These are phyloP conservation scores for Microcebus ravelobensis DNA, from an alignment of 2,113 vertebrate genomes.

Conservation along the genomic window DNA sequence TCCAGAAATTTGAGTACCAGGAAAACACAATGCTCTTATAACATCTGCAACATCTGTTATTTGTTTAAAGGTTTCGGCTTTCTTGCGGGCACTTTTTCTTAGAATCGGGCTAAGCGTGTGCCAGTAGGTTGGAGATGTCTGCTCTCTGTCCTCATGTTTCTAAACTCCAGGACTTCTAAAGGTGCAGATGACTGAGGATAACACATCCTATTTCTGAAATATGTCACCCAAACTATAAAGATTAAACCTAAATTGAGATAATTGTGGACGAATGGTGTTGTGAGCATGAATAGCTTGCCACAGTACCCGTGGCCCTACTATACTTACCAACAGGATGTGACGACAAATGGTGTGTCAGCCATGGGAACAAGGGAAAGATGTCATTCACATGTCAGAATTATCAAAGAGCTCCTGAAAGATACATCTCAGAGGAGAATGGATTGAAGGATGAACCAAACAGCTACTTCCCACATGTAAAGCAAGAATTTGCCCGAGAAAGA, in stretches of 20 bases:
- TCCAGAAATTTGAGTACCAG: conserved; percentile 55
- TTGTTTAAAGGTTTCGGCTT: conserved; percentile 53
- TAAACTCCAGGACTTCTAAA: conserved; percentile 45
- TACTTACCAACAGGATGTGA: neutral
- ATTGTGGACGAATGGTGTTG: neutral
- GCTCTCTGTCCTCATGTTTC: neutral
- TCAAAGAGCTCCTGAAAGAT: neutral
- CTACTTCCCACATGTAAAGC: neutral
- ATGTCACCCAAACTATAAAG: neutral
- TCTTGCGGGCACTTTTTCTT: conserved; percentile 59
- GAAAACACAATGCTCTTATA: conserved; percentile 43
- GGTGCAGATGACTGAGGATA: neutral
- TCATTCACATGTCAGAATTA: neutral
- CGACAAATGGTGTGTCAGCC: neutral
- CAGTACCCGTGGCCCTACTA: neutral
- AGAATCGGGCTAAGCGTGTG: conserved; percentile 20
- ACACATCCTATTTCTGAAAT: neutral
- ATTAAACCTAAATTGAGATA: conserved; percentile 24
- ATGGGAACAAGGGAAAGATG: neutral
- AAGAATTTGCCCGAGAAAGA: neutral
- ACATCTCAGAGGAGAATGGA: neutral
- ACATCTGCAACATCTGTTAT: conserved; percentile 67
- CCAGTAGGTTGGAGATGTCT: conserved; percentile 27
- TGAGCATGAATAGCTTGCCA: neutral
- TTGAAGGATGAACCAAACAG: neutral